Percentiles rank a stretch among this genome's conserved stretches.
These are phyloP conservation scores for Butastur rufipennis DNA, from an alignment of 2,113 vertebrate species.

Conservation along the genomic window DNA sequence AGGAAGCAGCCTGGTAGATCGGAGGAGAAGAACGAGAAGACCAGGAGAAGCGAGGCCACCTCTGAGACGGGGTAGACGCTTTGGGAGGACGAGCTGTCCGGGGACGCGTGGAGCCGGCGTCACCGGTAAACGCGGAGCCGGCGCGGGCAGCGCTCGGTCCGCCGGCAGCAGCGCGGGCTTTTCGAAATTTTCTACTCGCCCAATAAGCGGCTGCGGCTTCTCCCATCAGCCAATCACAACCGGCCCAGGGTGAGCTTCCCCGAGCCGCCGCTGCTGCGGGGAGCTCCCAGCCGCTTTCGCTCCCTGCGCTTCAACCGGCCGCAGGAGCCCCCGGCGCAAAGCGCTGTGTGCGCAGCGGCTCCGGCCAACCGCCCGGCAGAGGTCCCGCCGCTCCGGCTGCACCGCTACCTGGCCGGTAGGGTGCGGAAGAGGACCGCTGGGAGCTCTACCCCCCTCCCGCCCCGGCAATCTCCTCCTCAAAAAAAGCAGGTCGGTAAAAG, in stretches of 20 bases:
- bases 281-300: not conserved
- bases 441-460: not conserved
- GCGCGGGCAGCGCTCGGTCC: rapidly evolving
- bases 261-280: rapidly evolving
- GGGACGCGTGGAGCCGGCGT: rapidly evolving
- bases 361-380: too few relatives aligned
- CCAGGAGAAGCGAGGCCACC: rapidly evolving
- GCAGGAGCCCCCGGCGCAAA: not conserved
- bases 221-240: not conserved
- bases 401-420: not conserved
- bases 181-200: not conserved
- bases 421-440: not conserved
- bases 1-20: not conserved
- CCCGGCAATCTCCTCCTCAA: not conserved
- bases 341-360: rapidly evolving
- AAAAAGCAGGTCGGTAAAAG: not conserved
- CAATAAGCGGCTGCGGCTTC: not conserved
- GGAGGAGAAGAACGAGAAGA: rapidly evolving
- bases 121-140: too few relatives aligned
- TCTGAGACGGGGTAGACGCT: rapidly evolving
- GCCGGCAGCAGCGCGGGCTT: not conserved
- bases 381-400: not conserved
- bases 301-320: not conserved
- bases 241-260: rapidly evolving
- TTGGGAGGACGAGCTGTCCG: rapidly evolving